phyloP scores from a whole-genome alignment of 2,888 invertebrate genomes.

The Dynastes hyllus region DNA sequence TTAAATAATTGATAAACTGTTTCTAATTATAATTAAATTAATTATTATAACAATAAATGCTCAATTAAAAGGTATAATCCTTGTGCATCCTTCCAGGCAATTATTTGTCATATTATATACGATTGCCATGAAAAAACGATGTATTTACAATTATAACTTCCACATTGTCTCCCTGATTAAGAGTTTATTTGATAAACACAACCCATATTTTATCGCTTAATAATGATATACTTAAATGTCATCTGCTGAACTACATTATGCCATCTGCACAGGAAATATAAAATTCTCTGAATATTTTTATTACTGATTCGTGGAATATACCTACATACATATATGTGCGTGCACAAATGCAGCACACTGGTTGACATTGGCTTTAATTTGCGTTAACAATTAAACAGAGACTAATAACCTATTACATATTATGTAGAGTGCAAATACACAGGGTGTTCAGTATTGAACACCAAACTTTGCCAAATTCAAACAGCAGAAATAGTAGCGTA shows the following conservation, averaged over 20 bases:
- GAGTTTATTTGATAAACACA: not conserved
- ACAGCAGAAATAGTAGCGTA: too few species aligned
- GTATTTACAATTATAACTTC: not conserved
- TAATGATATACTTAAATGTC: constrained; percentile 4
- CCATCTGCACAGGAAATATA: constrained; percentile 11
- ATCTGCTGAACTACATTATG: not conserved
- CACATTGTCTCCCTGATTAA: not conserved
- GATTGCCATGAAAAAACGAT: too few species aligned
- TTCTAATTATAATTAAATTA: too few species aligned
- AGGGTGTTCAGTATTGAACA: too few species aligned
- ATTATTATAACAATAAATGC: too few species aligned
- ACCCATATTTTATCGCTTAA: not conserved
- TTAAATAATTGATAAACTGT: too few species aligned
- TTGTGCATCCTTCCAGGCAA: too few species aligned
- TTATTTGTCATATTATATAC: too few species aligned
- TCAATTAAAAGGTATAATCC: too few species aligned
- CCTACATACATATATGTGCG: not conserved
- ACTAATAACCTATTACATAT: not conserved
- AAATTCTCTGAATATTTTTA: constrained; percentile 5
- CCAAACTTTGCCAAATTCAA: too few species aligned
- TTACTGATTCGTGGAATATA: constrained; percentile 3
- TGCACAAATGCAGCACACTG: not conserved
- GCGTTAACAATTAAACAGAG: not conserved
- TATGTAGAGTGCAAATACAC: not conserved
- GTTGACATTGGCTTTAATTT: not conserved